These are phyloP conservation scores for Leuciscus waleckii DNA, from an alignment of 2,797 vertebrate genomes.

Conservation along the genomic window DNA sequence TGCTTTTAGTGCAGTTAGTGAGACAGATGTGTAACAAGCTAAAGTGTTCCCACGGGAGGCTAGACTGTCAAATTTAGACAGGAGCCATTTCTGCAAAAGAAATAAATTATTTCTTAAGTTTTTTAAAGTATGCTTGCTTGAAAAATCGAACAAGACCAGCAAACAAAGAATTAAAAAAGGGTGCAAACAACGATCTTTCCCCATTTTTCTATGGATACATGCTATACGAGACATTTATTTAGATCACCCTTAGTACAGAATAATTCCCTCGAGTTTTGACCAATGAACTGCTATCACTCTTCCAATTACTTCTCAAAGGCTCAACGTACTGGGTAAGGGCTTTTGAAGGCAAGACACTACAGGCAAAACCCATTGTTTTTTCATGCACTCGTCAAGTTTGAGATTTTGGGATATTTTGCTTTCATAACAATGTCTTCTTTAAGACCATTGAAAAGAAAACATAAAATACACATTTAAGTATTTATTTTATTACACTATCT, in stretches of 20 bases:
- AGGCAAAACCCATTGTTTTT: background rate
- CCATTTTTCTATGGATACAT: background rate
- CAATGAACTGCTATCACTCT: background rate
- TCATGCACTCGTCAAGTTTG: background rate
- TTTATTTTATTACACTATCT: background rate
- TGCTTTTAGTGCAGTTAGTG: constrained; percentile 1
- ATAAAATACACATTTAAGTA: no score
- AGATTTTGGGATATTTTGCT: background rate
- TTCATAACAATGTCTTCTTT: background rate
- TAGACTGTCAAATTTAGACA: background rate
- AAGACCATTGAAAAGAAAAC: background rate
- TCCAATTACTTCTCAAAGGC: background rate
- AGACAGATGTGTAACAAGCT: constrained; percentile 15
- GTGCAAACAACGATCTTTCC: background rate
- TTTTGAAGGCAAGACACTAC: background rate
- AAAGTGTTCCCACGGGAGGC: background rate
- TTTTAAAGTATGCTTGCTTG: background rate
- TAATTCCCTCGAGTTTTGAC: background rate
- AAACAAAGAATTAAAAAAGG: background rate
- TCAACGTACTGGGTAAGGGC: background rate
- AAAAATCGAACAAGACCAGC: background rate
- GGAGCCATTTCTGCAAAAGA: background rate
- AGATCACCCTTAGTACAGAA: background rate
- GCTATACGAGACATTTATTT: background rate
- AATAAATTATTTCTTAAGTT: background rate